Base-by-base conservation (phyloP, 2,113 vertebrate genomes). In the Mirounga angustirostris region DNA sequence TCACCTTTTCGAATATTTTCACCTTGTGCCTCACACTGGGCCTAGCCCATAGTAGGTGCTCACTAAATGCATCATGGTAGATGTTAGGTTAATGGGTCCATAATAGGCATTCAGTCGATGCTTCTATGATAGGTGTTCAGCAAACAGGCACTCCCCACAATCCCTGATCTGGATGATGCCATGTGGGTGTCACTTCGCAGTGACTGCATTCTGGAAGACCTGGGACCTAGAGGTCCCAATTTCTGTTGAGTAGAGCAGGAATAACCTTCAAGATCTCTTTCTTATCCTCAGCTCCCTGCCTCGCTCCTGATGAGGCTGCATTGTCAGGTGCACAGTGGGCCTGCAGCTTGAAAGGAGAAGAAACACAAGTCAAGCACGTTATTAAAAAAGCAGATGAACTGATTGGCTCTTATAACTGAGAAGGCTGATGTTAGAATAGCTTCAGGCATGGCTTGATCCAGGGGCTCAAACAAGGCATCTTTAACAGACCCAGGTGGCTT, bases 381-480 rank as follows among this genome's bases (percentile, higher is more conserved):
- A 3, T 7, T 36, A 14, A 82, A 43, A 78, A 94, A 95, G 8
- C 28, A 21, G 22, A 14, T 10, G n/a, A 43, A 46, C 16, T 2
- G 18, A 67, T 14, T 2, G 24, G 50, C 24, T 82, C 19, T 59
- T 5, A 4, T 22, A 59, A 22, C 43, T 2, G 16, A 54, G 82
- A 81, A 86, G 74, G 58, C 15, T 59, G 76, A 58, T 56, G 7
- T 18, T 73, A 33, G 36, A 19, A 24, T 16, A 10, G 0, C 71
- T 89, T 81, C 73, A 89, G 89, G 84, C 18, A 46, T 18, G n/a
- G 92, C 63, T 61, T 4, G 28, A 50, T 93, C 85, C 33, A 82
- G 93, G 85, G 0, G 28, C 43, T 59, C 80, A 33, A 19, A 43
- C 28, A 0, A 4, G 19, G 36, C 12, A 12, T 65, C 33, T 78